A percentile compares a stretch with the other conserved stretches of the same genome.
Evolutionary conservation across 2,113 vertebrate genomes (phyloP).

Genomic region (Verasper variegatus): DNA sequence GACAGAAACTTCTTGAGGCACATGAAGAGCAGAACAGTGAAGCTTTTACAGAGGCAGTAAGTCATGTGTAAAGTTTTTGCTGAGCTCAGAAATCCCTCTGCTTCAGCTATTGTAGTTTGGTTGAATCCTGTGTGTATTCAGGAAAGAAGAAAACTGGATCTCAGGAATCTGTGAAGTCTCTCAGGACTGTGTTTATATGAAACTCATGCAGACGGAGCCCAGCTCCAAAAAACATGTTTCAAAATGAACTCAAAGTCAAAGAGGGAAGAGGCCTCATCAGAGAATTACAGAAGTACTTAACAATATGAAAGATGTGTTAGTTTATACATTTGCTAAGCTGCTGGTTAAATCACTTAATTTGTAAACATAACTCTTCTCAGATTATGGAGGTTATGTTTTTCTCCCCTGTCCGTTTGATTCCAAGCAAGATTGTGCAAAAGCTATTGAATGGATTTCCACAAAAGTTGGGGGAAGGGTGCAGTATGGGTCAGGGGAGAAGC

Average conservation of each 20-base stretch:
- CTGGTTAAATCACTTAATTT: too few relatives aligned
- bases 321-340: too few relatives aligned
- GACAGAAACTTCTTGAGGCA: slow-evolving; percentile 96
- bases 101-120: slow-evolving; percentile 16
- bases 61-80: slow-evolving; percentile 56
- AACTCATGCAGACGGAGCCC: slow-evolving; percentile 3
- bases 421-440: too few relatives aligned
- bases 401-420: too few relatives aligned
- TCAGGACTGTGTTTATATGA: slow-evolving; percentile 19
- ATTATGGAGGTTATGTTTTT: too few relatives aligned
- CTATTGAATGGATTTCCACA: too few relatives aligned
- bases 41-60: slow-evolving; percentile 96
- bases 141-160: slow-evolving; percentile 13
- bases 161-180: slow-evolving; percentile 18
- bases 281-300: background rate
- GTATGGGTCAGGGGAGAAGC: background rate
- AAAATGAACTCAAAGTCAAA: slow-evolving; percentile 17
- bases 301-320: too few relatives aligned
- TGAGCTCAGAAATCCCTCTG: slow-evolving; percentile 1
- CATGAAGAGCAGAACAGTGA: slow-evolving; percentile 97
- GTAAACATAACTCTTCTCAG: too few relatives aligned
- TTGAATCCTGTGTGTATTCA: slow-evolving; percentile 29
- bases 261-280: background rate
- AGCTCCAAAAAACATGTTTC: background rate
- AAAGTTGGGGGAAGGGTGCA: background rate